Conservation (phyloP, 2,888 invertebrate species). For the Sipha maydis region DNA sequence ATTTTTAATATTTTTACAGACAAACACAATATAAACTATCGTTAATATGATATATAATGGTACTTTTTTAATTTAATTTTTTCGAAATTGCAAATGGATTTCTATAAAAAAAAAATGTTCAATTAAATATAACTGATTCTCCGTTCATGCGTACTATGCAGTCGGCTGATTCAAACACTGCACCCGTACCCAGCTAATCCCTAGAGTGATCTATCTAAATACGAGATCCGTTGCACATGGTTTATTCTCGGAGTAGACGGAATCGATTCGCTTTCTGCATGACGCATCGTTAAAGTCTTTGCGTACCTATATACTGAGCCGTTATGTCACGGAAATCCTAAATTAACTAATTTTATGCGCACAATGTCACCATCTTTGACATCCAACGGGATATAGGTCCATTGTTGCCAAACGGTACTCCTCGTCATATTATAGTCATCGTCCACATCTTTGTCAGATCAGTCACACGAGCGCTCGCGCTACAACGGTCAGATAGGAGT, state of each 20-base stretch:
- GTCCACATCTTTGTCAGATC: constrained; percentile 21
- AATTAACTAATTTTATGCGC: not conserved
- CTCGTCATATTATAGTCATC: not conserved
- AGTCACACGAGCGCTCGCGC: not conserved
- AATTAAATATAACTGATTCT: too few species aligned
- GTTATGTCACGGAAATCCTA: not conserved
- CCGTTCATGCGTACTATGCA: not conserved
- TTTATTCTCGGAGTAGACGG: too few species aligned
- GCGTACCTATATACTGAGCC: not conserved
- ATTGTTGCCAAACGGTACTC: constrained; percentile 42
- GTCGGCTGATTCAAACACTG: not conserved
- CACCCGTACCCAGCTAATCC: not conserved
- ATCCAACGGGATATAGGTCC: constrained; percentile 32
- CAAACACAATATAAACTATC: too few species aligned
- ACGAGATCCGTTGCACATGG: not conserved
- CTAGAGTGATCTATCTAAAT: not conserved
- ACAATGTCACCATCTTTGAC: not conserved
- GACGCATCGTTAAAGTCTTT: not conserved
- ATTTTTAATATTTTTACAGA: too few species aligned
- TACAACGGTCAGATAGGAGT: not conserved
- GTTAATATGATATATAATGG: too few species aligned
- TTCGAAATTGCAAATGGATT: too few species aligned
- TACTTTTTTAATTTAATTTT: too few species aligned
- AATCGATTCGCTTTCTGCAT: not conserved
- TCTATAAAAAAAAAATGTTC: too few species aligned